phyloP scores from a whole-genome alignment of 2,797 vertebrate species.

The Melopsittacus undulatus region DNA sequence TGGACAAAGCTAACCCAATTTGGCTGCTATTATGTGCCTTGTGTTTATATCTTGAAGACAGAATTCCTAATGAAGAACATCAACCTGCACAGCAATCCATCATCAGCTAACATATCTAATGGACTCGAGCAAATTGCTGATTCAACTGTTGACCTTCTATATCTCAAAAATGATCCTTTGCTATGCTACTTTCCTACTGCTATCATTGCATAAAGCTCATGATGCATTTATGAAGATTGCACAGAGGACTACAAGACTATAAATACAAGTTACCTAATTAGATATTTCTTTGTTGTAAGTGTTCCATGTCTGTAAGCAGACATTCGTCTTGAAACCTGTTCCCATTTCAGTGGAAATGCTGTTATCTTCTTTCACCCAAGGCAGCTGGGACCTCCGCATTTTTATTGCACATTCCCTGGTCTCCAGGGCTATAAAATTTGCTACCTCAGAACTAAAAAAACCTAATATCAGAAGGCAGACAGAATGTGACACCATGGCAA shows the following conservation, averaged over 20 bases:
- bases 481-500: not conserved
- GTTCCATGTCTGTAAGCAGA: not conserved
- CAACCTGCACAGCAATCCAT: not conserved
- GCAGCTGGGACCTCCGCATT: not conserved
- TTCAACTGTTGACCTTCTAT: not conserved
- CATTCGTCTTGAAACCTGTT: not conserved
- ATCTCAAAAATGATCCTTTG: not conserved
- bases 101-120: not conserved
- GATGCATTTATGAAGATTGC: not conserved
- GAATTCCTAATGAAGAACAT: not conserved
- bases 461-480: not conserved
- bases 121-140: not conserved
- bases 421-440: not conserved
- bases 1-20: not conserved
- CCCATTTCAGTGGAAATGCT: not conserved
- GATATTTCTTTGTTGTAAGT: not conserved
- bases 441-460: not conserved
- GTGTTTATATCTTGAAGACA: not conserved
- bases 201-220: not conserved
- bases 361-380: not conserved
- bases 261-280: not conserved
- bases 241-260: not conserved
- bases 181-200: not conserved
- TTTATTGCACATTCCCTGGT: not conserved
- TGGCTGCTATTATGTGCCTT: not conserved